Base-by-base conservation (phyloP, 2,797 vertebrate species). In the Enteromius afrohamiltoni region DNA sequence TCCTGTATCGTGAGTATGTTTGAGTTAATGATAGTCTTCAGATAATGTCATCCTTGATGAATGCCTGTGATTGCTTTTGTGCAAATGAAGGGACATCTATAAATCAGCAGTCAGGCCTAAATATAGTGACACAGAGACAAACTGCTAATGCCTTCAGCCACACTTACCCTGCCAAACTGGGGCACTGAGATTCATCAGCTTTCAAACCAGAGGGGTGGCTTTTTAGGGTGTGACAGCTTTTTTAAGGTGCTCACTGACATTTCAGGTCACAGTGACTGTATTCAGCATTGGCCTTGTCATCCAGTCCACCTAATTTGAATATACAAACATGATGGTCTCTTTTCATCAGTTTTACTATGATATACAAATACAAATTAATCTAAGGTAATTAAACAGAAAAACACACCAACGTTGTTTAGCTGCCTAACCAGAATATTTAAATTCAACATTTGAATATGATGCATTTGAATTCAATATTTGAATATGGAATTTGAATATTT, bases 401-500 rank as follows among this genome's bases (percentile, higher is more conserved):
- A 37, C 13, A 71, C 26, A 51, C 19, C 53, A 31, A 17, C 55
- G 37, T 62, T 65, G 29, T 78, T 23, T 49, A 78, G 55, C 10
- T 17, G 2, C 55, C 40, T n/a, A n/a, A n/a, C 60, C 62, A 67
- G 16, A 65, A 65, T 19, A 79, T 80, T 68, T 69, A 37, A 53
- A 69, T 55, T 55, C 31, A 69, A 13, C 11, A 42, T 83, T 75
- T 83, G 80, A 42, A 76, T 83, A 37, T 1, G 62, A 74, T 1
- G 10, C 42, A 82, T 82, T 82, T 82, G 58, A 82, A 65, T 74
- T 34, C 1, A 23, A 53, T 29, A 82, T 82, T 82, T 82, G 80
- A 82, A 74, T 82, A 21, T 6, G 34, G 40, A 34, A 76, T 82
- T 76, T 76, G 62, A 55, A 83, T 83, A 5, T 83, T 83, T 58